Evolutionary conservation across 2,888 invertebrate species (phyloP).

Genomic region (Axea sp.): DNA sequence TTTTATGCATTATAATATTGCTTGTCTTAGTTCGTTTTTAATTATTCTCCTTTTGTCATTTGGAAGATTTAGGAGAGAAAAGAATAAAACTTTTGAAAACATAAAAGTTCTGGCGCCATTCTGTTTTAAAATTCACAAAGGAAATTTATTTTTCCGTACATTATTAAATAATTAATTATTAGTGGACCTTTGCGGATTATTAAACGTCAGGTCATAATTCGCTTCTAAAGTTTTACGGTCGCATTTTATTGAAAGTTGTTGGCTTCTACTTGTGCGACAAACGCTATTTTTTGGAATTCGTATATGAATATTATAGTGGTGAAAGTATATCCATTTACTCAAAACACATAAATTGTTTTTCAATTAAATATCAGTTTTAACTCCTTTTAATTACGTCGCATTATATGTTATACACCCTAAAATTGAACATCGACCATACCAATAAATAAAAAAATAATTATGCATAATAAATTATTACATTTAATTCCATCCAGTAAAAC

Average conservation of each 20-base stretch:
- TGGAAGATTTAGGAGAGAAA: constrained; percentile 3
- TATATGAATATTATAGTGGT: too few relatives aligned
- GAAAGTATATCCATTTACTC: too few relatives aligned
- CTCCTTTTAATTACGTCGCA: too few relatives aligned
- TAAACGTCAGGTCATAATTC: constrained; percentile 13
- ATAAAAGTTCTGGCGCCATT: constrained; percentile 11
- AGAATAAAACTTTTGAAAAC: constrained; percentile 17
- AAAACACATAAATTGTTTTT: too few relatives aligned
- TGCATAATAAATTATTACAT: too few relatives aligned
- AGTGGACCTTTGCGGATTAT: constrained; percentile 25
- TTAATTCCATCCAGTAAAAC: too few relatives aligned
- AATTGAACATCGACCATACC: too few relatives aligned
- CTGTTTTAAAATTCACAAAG: constrained; percentile 25
- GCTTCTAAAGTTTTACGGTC: constrained; percentile 8
- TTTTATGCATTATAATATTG: constrained; percentile 11
- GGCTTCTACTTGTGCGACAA: background rate
- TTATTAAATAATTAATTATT: constrained; percentile 35
- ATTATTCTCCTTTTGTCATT: constrained; percentile 27
- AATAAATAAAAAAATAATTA: too few relatives aligned
- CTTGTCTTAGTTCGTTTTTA: constrained; percentile 11
- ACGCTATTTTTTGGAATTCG: too few relatives aligned
- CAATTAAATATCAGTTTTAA: too few relatives aligned
- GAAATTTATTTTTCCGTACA: constrained; percentile 27
- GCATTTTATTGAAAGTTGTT: constrained; percentile 16
- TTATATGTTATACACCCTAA: too few relatives aligned